Evolutionary conservation across 2,888 invertebrate genomes (phyloP).

Genomic region (Spialia ferax): DNA sequence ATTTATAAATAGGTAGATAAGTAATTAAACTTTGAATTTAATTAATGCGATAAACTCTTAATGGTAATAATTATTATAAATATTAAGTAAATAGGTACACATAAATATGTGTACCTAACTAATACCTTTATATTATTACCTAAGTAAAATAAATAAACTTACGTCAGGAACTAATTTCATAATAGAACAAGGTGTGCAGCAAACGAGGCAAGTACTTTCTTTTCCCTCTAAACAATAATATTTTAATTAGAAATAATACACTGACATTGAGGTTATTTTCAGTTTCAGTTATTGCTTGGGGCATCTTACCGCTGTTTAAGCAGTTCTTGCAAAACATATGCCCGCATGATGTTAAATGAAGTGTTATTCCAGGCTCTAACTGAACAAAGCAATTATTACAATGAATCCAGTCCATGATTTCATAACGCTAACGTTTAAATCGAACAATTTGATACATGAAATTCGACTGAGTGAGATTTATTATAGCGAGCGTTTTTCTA

Average conservation of each 20-base stretch:
- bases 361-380: constrained; percentile 73
- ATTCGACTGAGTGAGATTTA: not conserved
- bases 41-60: no score
- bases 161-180: constrained; percentile 82
- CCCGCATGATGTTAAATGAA: constrained; percentile 83
- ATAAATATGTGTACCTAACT: no score
- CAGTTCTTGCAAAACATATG: constrained; percentile 84
- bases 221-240: constrained; percentile 60
- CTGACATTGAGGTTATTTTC: not conserved
- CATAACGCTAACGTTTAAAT: not conserved
- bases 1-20: no score
- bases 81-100: no score
- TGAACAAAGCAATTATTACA: constrained; percentile 82
- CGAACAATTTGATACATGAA: not conserved
- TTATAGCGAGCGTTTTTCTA: not conserved
- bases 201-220: constrained; percentile 77
- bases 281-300: not conserved
- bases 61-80: no score
- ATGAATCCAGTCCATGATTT: constrained; percentile 83
- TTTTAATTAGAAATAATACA: not conserved
- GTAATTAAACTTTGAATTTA: no score
- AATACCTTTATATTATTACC: no score
- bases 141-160: constrained; percentile 46
- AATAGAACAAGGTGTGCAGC: constrained; percentile 75
- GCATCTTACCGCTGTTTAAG: constrained; percentile 67